Evolutionary conservation across 1,140 invertebrate genomes (phyloP), one percentile per base, ranked within the genome.

Genomic region (Drosophila yakuba): DNA sequence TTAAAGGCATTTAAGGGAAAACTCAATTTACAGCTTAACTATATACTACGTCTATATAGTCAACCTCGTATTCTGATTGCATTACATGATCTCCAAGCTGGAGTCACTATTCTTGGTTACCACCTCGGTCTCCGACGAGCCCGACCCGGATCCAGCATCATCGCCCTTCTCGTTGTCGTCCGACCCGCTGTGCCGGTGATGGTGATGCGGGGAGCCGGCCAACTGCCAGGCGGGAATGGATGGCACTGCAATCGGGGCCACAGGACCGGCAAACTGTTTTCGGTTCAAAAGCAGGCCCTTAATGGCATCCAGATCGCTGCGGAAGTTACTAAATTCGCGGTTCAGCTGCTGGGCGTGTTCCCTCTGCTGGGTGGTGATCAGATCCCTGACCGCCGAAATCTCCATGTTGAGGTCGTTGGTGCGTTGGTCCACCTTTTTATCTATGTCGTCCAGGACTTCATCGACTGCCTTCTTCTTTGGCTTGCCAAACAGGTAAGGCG

Each of bases 161-260:
- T 92, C 91, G 45, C 62, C 80, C 52, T 92, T 92, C 32, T 92
- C 91, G 38, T 85, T 92, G 54, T 92, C 89, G 56, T 92, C 91
- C n/a, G 85, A 88, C 55, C 90, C 88, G 52, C 82, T 75, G 44
- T 68, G 74, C 17, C 75, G 74, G 56, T 78, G 83, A 41, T 85
- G 83, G 44, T 74, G 85, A 45, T 75, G 90, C 1, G 90, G 90
- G 3, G 90, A 79, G 6, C 90, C 72, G 17, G 94, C 93, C 39
- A 96, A 93, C 90, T 96, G 96, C 96, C 96, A 97, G 10, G 95
- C 93, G 25, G 96, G 96, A 67, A 96, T 96, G 2, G 95, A 96
- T 10, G 95, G 95, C 25, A 90, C 76, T n/a, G 85, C 36, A 11
- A 95, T 94, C 3, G 95, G 93, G 4, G 78, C 67, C 15, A 90